These are phyloP conservation scores for Agapornis canus DNA, from an alignment of 2,797 vertebrate genomes.

Conservation along the genomic window DNA sequence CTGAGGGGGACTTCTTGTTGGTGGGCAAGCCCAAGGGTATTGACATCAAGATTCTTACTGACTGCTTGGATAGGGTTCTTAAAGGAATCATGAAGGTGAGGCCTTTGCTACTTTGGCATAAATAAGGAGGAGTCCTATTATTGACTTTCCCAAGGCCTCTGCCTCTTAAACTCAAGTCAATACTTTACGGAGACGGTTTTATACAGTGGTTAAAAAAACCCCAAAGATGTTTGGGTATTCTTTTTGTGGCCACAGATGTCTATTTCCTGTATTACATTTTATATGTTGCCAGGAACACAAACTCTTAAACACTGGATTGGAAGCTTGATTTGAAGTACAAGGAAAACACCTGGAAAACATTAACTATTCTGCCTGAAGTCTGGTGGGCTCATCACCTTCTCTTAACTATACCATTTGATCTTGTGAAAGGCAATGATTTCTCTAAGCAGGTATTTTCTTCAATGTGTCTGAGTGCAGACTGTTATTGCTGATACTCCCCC, in stretches of 20 bases:
- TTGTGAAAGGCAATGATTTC: neutral
- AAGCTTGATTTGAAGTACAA: neutral
- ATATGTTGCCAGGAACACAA: neutral
- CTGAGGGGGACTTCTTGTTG: neutral
- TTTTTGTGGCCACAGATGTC: neutral
- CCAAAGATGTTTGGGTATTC: neutral
- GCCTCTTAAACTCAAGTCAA: neutral
- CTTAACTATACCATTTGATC: neutral
- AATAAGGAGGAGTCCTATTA: neutral
- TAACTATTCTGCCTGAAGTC: neutral
- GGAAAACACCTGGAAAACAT: neutral
- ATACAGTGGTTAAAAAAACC: neutral
- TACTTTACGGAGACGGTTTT: neutral
- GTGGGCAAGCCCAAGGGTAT: neutral
- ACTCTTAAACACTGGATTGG: neutral
- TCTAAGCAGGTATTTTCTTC: neutral
- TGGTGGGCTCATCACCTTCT: neutral
- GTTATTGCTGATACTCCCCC: neutral
- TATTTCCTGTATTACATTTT: neutral
- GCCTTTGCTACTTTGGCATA: neutral
- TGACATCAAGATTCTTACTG: neutral
- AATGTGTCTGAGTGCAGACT: neutral
- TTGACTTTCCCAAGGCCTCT: neutral
- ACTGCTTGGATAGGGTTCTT: neutral
- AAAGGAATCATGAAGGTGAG: neutral